Base-by-base conservation (phyloP, 2,888 invertebrate genomes). In the Mythimna vitellina region DNA sequence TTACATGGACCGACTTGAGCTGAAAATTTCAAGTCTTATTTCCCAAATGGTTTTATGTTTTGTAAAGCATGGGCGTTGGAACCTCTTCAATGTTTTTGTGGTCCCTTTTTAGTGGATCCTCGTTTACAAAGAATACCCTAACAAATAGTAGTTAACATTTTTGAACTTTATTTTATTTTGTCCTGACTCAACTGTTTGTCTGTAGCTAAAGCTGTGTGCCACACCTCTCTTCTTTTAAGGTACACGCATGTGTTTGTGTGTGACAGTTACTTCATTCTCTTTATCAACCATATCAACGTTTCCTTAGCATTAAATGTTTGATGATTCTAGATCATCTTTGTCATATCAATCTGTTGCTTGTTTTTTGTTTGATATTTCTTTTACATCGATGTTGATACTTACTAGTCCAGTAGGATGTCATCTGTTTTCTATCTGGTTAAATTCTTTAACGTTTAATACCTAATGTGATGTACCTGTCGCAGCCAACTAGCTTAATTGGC, bases 121-220 rank as follows among this genome's bases (percentile, higher is more conserved):
- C 29, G n/a, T 56, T 7, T 35, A 12, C 38, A 17, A 7, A 51
- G n/a, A 51, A 32, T 29, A 65, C n/a, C n/a, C 14, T 25, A 29
- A n/a, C 25, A 57, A 20, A 5, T 14, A n/a, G 57, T 42, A 38
- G 7, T 1, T 8, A 42, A 2, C 12, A 4, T 22, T 25, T 14
- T 35, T 25, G 25, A 35, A 25, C 5, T 29, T n/a, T 56, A 46
- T n/a, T 49, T 57, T 14, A 46, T 68, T 29, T 61, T 29, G 22
- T 77, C 74, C 57, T 81, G 63, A 81, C 65, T 53, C 58, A 56
- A 66, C 42, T 71, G 70, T 83, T 78, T 81, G 57, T 77, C 76
- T 77, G 81, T 92, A 94, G 94, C 87, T 94, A 89, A 86, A 92
- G 82, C 91, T 88, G 88, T 91, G 91, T 92, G 91, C 84, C 81